Evolutionary conservation across 2,888 invertebrate genomes (phyloP).

Genomic region (Laspeyria flexula): DNA sequence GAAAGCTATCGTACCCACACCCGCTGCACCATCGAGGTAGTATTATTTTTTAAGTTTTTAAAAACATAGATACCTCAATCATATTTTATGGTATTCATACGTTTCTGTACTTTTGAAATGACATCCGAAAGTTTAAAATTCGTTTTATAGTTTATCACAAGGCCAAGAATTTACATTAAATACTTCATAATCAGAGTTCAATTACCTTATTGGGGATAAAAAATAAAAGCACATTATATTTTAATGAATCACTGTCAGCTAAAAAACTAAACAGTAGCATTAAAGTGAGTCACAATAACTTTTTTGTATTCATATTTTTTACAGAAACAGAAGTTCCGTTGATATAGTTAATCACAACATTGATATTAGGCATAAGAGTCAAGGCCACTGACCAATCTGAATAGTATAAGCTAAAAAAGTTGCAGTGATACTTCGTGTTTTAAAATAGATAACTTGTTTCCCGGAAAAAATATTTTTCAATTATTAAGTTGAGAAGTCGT

Average conservation of each 20-base stretch:
- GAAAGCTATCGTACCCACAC: too few relatives aligned
- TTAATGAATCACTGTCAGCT: conserved; percentile 4
- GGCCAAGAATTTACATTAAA: too few relatives aligned
- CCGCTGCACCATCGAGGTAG: too few relatives aligned
- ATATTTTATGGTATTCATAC: too few relatives aligned
- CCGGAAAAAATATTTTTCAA: too few relatives aligned
- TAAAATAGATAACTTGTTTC: too few relatives aligned
- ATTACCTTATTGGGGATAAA: neutral
- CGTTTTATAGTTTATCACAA: too few relatives aligned
- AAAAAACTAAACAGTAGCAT: conserved; percentile 13
- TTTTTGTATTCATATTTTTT: conserved; percentile 35
- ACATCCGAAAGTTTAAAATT: too few relatives aligned
- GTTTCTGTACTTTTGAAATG: too few relatives aligned
- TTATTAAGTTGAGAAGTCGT: too few relatives aligned
- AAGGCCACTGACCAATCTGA: conserved; percentile 36
- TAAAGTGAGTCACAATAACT: conserved; percentile 30
- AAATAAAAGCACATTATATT: neutral
- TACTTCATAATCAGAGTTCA: neutral
- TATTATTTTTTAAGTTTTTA: too few relatives aligned
- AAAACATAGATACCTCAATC: too few relatives aligned
- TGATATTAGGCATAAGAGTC: conserved; percentile 30
- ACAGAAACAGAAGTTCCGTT: conserved; percentile 32
- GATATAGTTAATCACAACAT: conserved; percentile 34
- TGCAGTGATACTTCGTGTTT: conserved; percentile 19
- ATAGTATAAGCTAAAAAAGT: conserved; percentile 19